Evolutionary conservation across 2,113 vertebrate genomes (phyloP).

Genomic region (Cyanistes caeruleus): DNA sequence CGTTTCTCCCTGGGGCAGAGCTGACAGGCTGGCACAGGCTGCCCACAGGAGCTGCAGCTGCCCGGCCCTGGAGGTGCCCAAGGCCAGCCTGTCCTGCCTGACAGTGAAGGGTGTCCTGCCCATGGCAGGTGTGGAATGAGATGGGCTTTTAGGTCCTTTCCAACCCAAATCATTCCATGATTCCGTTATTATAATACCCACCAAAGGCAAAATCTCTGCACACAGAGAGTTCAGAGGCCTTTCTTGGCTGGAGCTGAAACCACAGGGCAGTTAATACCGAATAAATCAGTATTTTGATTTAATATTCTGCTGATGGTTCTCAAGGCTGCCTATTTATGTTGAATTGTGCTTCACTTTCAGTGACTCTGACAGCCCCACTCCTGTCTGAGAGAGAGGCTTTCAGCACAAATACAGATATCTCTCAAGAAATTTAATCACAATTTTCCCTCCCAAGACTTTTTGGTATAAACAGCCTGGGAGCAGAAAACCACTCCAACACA

Average conservation of each 20-base stretch:
- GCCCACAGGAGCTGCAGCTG: neutral
- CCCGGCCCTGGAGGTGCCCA: neutral
- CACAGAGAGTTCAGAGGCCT: fast-evolving
- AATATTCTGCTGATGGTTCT: neutral
- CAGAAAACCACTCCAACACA: neutral
- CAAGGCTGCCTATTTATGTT: neutral
- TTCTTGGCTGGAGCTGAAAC: neutral
- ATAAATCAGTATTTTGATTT: neutral
- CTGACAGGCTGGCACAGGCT: neutral
- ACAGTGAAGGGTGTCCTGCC: neutral
- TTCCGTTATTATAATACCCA: neutral
- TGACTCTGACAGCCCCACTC: neutral
- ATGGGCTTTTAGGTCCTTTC: neutral
- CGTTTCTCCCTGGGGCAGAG: too few relatives aligned
- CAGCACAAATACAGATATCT: neutral
- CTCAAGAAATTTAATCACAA: neutral
- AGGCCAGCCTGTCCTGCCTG: neutral
- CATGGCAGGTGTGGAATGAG: neutral
- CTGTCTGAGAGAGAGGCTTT: neutral
- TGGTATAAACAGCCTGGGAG: neutral
- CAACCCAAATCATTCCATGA: neutral
- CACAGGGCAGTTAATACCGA: neutral
- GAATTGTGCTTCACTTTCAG: neutral
- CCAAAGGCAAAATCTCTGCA: too few relatives aligned
- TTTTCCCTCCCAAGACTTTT: neutral